Evolutionary conservation across 1,140 invertebrate species (phyloP), one percentile per base, ranked within the genome.

Genomic region (Pseudomyrmex pallidus): DNA sequence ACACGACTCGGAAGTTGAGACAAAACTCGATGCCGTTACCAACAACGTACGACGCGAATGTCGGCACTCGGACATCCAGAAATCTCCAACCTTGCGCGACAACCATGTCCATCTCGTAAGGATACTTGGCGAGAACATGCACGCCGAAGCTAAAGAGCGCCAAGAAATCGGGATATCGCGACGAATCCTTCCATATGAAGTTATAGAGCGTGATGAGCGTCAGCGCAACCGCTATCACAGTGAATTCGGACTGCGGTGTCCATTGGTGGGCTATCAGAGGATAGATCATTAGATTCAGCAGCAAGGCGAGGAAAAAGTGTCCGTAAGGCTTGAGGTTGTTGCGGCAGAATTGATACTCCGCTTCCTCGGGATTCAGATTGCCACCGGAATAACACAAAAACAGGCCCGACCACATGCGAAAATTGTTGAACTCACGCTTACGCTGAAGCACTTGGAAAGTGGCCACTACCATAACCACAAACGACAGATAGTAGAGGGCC

Each of bases 11-110:
- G 85, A 97, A 96, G 90, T 97, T 97, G 25, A 98, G 94, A 90
- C 97, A 98, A 91, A 98, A 97, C 86, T 98, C 97, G 5, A 98
- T 96, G 3, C 97, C 97, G 90, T 97, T 97, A 12, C 97, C 96
- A 80, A 97, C 95, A 2, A 97, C 95, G 91, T 97, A 97, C 35
- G 96, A 97, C 0, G 97, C 96, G 93, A 97, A 97, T 3, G 96
- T 97, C 10, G 97, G 97, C 64, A 97, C 96, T 86, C 97, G 96
- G 15, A 97, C 94, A 89, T 98, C 97, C 0, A 97, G 90, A 89
- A 97, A 97, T 17, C 97, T 91, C 97, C 97, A 97, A 1, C 96
- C 96, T 80, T 96, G 96, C 10, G 96, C 96, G 0, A 97, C 97
- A 0, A 97, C 97, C 0, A 97, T 95, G 80, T 98, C 97, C 77